Evolutionary conservation across 1,140 invertebrate genomes (phyloP), one percentile per base, ranked within the genome.

Genomic region (Cardiocondyla obscurior): DNA sequence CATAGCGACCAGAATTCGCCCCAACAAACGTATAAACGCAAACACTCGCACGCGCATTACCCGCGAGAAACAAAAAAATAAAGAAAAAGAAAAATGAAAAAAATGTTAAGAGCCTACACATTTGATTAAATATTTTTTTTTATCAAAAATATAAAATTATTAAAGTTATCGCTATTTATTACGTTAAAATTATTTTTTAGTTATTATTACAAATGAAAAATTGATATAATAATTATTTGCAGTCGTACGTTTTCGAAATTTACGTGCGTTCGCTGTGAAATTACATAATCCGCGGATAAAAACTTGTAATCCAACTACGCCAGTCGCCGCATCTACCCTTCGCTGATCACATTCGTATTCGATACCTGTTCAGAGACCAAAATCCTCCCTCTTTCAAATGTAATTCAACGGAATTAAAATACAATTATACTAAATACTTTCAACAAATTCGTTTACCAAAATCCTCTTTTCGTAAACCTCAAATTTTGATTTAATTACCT

Each of bases 1-100:
- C 83, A 81, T 70, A 81, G 30, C 74, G 42, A 72, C 49, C 44
- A 58, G 10, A 22, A 57, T 10, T 69, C 65, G 57, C 81, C 73
- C 51, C 49, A 30, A 46, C 49, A 60, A 60, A n/a, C 53, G 2
- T 36, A n/a, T 28, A 58, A 49, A 51, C 30, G 39, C 28, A 62
- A 60, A 64, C 28, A 73, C 8, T 30, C 60, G 39, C 49, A 65
- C 65, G 30, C 44, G 53, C 30, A 28, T 76, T 85, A 70, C 44
- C 10, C 36, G 28, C 36, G 53, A n/a, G 62, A 76, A 51, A 42
- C 2, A 72, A 10, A 22, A 36, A 53, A 55, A 55, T 25, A 49
- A 3, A 28, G 44, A 16, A 70, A 22, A 51, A 19, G 16, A 70
- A 16, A 25, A 49, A n/a, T n/a, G n/a, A 65, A 72, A 64, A 36